These are phyloP conservation scores for Hypolimnas misippus DNA, from an alignment of 2,888 invertebrate genomes.

Conservation along the genomic window DNA sequence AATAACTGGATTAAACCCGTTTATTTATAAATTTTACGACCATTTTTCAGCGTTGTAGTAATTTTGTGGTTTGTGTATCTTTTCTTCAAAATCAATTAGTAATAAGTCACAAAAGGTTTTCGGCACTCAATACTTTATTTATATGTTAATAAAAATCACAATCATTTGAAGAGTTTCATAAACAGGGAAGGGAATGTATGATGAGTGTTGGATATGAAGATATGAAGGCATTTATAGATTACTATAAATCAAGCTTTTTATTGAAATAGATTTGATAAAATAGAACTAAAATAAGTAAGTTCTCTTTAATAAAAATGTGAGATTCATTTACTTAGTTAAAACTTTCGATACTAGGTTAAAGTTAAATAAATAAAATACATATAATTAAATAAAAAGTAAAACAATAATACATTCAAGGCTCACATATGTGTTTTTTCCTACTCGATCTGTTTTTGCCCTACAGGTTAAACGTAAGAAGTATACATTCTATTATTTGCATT, in stretches of 20 bases:
- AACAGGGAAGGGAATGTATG: background rate
- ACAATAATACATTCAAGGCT: too few species aligned
- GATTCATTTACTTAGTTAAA: background rate
- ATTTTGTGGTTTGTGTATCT: background rate
- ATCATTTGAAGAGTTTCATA: background rate
- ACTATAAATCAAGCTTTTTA: constrained; percentile 37
- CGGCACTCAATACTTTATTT: background rate
- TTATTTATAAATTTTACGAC: constrained; percentile 4
- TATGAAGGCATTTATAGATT: constrained; percentile 31
- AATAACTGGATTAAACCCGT: background rate
- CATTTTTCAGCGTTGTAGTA: background rate
- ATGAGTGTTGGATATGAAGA: background rate
- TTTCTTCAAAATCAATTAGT: background rate
- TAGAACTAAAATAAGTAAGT: constrained; percentile 14
- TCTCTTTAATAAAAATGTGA: constrained; percentile 1
- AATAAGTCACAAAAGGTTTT: background rate
- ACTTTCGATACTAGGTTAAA: too few species aligned
- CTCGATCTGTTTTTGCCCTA: too few species aligned
- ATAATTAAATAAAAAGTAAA: too few species aligned
- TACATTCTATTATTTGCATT: too few species aligned
- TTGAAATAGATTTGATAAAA: constrained; percentile 32
- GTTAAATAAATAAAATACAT: too few species aligned
- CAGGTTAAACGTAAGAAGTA: too few species aligned
- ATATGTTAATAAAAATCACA: background rate
- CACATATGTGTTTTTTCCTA: too few species aligned